Conservation (phyloP, 2,797 vertebrate species). For the Helarctos malayanus region DNA sequence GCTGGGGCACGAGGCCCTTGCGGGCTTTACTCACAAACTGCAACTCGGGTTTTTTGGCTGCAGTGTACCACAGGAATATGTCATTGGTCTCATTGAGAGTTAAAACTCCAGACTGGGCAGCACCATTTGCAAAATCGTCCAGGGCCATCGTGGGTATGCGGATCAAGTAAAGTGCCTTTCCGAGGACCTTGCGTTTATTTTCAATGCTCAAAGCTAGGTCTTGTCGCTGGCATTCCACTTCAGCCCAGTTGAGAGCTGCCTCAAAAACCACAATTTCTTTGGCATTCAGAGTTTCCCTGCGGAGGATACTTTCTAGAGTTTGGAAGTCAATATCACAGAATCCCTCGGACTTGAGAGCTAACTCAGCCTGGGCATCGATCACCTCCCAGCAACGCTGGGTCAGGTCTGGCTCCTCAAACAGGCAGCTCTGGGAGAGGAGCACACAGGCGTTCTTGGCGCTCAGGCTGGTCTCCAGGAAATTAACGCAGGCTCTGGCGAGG, state of each 20-base stretch:
- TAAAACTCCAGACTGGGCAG: slow-evolving; percentile 97
- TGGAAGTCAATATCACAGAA: slow-evolving; percentile 99
- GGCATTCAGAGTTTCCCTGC: slow-evolving; percentile 97
- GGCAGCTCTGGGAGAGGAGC: slow-evolving; percentile 98
- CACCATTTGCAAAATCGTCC: slow-evolving; percentile 98
- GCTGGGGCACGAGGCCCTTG: slow-evolving; percentile 95
- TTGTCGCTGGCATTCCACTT: slow-evolving; percentile 97
- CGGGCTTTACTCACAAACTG: slow-evolving; percentile 96
- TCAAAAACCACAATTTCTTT: slow-evolving; percentile 99
- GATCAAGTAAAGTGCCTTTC: slow-evolving; percentile 96
- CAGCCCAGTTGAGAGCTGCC: slow-evolving; percentile 97
- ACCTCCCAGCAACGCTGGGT: slow-evolving; percentile 99
- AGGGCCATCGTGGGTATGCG: slow-evolving; percentile 98
- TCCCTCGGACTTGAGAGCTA: slow-evolving; percentile 97
- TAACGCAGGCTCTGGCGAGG: slow-evolving; percentile 97
- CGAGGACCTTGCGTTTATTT: slow-evolving; percentile 97
- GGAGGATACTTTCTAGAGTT: slow-evolving; percentile 98
- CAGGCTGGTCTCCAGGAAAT: slow-evolving; percentile 98
- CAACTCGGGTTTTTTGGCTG: slow-evolving; percentile 96
- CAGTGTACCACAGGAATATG: slow-evolving; percentile 99
- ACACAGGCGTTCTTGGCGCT: slow-evolving; percentile 99
- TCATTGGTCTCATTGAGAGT: slow-evolving; percentile 98
- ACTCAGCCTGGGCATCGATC: slow-evolving; percentile 98
- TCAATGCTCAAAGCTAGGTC: slow-evolving; percentile 95
- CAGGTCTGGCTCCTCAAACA: slow-evolving; percentile 98